Conservation (phyloP, 2,888 invertebrate genomes). For the Cerastoderma edule region DNA sequence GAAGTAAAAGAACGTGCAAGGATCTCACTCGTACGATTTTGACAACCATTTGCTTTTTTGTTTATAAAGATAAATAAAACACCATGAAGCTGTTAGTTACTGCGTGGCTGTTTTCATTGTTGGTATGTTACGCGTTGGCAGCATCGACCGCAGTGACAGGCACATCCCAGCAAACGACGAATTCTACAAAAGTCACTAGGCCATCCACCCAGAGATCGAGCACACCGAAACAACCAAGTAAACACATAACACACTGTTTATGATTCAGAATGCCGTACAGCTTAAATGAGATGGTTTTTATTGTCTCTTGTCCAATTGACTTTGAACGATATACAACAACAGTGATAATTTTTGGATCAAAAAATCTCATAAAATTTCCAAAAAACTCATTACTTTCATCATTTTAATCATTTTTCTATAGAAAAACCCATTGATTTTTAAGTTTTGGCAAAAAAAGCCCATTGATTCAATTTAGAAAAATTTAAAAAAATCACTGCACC, state of each 20-base stretch:
- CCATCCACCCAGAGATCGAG: not conserved
- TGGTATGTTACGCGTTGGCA: slow-evolving; percentile 10
- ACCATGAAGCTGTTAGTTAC: slow-evolving; percentile 7
- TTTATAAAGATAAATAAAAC: too few relatives aligned
- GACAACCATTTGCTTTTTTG: too few relatives aligned
- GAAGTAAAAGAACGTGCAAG: too few relatives aligned
- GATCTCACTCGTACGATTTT: too few relatives aligned
- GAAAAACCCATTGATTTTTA: too few relatives aligned
- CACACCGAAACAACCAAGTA: not conserved
- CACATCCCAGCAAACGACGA: not conserved
- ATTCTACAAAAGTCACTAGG: not conserved
- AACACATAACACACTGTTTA: not conserved
- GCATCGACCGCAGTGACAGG: slow-evolving; percentile 6
- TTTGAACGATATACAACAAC: not conserved
- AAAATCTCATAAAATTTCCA: not conserved
- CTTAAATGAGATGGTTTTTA: too few relatives aligned
- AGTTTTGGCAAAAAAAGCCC: too few relatives aligned
- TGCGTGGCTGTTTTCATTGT: not conserved
- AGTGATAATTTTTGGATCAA: not conserved
- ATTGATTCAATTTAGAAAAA: too few relatives aligned
- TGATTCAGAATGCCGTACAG: too few relatives aligned
- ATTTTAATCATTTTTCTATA: not conserved
- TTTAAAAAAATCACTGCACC: too few relatives aligned
- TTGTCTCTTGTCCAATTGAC: not conserved
- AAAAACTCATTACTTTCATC: not conserved